A percentile compares a stretch with the other conserved stretches of the same genome.
These are phyloP conservation scores for Myiagra hebetior DNA, from an alignment of 2,113 vertebrate genomes.

Conservation along the genomic window DNA sequence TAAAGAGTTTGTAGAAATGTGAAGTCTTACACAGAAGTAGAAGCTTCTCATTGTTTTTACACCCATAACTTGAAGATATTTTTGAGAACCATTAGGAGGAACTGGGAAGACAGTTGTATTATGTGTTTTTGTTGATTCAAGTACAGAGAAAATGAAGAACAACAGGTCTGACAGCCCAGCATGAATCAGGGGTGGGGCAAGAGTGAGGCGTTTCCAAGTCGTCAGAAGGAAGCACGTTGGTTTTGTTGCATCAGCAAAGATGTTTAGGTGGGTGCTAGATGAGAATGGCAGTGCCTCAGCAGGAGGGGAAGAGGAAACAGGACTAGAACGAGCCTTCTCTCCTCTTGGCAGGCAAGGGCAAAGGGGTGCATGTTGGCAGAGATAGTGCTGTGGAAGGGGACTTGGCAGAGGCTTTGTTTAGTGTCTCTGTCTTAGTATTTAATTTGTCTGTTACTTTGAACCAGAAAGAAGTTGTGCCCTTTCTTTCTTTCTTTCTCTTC, in stretches of 20 bases:
- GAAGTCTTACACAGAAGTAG: neutral
- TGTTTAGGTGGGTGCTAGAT: neutral
- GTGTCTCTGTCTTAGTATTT: neutral
- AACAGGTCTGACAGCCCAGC: neutral
- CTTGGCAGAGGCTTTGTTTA: neutral
- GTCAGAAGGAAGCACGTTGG: neutral
- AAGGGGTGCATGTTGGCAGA: neutral
- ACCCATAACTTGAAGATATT: neutral
- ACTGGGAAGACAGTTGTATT: neutral
- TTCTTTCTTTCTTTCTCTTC: neutral
- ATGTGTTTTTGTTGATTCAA: neutral
- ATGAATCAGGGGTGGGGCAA: neutral
- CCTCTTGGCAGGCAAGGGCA: neutral
- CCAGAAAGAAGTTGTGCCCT: neutral
- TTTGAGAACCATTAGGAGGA: neutral
- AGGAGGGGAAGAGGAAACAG: neutral
- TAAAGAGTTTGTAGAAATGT: neutral
- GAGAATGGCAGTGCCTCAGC: neutral
- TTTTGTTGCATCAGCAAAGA: constrained; percentile 1
- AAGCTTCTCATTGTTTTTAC: neutral
- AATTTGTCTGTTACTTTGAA: neutral
- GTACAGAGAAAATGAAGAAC: neutral
- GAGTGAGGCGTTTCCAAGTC: neutral
- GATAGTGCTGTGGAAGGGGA: neutral
- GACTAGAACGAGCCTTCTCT: neutral